phyloP scores from a whole-genome alignment of 2,113 vertebrate species.

The Anseranas semipalmata region DNA sequence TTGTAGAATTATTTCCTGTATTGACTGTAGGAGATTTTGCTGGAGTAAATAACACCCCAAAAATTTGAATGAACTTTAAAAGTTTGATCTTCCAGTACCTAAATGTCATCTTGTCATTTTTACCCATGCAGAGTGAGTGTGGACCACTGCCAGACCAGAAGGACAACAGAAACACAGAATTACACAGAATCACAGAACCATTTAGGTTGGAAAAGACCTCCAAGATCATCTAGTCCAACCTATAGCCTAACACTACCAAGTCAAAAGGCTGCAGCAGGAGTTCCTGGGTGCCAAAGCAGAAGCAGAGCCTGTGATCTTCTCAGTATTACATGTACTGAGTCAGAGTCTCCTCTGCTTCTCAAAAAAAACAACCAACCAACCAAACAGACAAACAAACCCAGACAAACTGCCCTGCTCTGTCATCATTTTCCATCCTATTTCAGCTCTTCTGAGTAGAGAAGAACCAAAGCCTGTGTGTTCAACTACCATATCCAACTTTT shows the following conservation, averaged over 20 bases:
- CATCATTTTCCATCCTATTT: not conserved
- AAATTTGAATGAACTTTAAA: not conserved
- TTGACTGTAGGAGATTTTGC: not conserved
- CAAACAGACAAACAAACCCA: too few species aligned
- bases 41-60: not conserved
- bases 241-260: too few species aligned
- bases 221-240: too few species aligned
- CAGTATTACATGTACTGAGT: not conserved
- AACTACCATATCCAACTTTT: not conserved
- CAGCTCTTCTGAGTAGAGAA: not conserved
- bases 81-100: not conserved
- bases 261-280: conserved; percentile 6
- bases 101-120: not conserved
- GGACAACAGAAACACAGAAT: too few species aligned
- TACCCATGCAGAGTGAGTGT: not conserved
- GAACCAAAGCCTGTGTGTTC: not conserved
- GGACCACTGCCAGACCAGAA: not conserved
- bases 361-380: not conserved
- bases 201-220: too few species aligned
- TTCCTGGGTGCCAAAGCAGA: not conserved
- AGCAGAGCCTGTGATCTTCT: not conserved
- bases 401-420: not conserved
- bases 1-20: not conserved
- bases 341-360: not conserved
- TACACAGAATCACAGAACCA: too few species aligned